phyloP scores from a whole-genome alignment of 2,113 vertebrate species.

The Stictonetta naevosa region DNA sequence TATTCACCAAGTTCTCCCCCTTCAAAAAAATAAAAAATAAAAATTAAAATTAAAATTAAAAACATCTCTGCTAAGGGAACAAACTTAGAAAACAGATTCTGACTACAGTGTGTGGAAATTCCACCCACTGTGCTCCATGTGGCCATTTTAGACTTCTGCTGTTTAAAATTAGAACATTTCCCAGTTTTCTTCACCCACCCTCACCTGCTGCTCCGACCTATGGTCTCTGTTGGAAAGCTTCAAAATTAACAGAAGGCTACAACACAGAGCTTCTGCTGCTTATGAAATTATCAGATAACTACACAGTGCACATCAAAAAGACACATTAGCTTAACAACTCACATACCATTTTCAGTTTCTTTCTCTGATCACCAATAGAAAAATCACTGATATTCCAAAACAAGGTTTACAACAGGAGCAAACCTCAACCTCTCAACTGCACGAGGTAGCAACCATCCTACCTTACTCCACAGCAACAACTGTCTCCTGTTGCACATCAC shows the following conservation, averaged over 20 bases:
- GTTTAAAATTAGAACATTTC: not conserved
- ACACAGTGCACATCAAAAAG: not conserved
- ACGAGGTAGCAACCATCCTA: not conserved
- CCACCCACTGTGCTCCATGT: not conserved
- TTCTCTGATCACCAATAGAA: not conserved
- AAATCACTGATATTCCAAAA: not conserved
- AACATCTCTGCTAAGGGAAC: not conserved
- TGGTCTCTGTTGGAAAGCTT: not conserved
- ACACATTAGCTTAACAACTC: not conserved
- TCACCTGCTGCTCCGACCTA: not conserved
- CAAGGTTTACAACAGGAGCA: not conserved
- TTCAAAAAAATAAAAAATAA: not conserved
- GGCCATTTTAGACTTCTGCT: not conserved
- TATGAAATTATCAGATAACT: not conserved
- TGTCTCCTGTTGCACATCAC: not conserved
- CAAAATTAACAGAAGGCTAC: not conserved
- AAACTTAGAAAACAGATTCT: not conserved
- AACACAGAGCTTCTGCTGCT: not conserved
- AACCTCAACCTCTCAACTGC: not conserved
- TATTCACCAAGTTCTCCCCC: not conserved
- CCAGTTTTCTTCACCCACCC: not conserved
- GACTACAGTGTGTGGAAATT: not conserved
- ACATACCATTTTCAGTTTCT: not conserved
- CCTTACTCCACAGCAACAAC: not conserved
- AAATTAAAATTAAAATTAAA: no score